These are phyloP conservation scores for Brachionus koreanus DNA, from an alignment of 1,140 invertebrate genomes.

Conservation along the genomic window DNA sequence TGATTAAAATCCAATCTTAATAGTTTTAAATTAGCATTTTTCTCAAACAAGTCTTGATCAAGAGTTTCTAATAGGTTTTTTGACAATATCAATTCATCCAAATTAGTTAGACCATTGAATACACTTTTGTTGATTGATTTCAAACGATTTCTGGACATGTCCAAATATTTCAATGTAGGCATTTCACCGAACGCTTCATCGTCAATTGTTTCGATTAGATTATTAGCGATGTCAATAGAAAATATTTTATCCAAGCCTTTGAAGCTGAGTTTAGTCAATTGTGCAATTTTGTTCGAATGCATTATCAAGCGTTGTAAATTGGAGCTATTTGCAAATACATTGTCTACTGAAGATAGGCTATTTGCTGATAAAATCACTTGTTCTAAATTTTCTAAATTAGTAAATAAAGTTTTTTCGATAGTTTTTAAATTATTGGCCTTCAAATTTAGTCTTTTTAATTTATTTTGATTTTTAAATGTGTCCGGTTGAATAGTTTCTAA, in stretches of 20 bases:
- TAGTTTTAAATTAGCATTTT: background rate
- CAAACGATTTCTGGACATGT: background rate
- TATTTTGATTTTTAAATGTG: constrained; percentile 8
- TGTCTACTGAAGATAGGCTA: background rate
- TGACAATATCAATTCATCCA: constrained; percentile 26
- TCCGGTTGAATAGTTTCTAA: background rate
- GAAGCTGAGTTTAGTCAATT: constrained; percentile 14
- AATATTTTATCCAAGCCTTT: constrained; percentile 3
- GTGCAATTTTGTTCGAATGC: background rate
- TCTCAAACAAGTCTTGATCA: background rate
- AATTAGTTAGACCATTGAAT: background rate
- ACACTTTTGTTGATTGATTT: background rate
- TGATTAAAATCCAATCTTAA: constrained; percentile 27
- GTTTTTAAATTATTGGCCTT: background rate
- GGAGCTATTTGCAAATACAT: background rate
- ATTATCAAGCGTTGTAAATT: background rate
- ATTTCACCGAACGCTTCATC: background rate
- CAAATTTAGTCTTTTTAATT: constrained; percentile 8
- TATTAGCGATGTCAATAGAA: constrained; percentile 9
- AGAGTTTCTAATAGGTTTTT: background rate
- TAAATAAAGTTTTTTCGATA: background rate
- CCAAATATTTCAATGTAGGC: background rate
- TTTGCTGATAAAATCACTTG: background rate
- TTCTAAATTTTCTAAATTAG: constrained; percentile 2
- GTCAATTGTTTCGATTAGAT: constrained; percentile 16